phyloP scores from a whole-genome alignment of 2,797 vertebrate genomes.

The Potorous gilbertii region DNA sequence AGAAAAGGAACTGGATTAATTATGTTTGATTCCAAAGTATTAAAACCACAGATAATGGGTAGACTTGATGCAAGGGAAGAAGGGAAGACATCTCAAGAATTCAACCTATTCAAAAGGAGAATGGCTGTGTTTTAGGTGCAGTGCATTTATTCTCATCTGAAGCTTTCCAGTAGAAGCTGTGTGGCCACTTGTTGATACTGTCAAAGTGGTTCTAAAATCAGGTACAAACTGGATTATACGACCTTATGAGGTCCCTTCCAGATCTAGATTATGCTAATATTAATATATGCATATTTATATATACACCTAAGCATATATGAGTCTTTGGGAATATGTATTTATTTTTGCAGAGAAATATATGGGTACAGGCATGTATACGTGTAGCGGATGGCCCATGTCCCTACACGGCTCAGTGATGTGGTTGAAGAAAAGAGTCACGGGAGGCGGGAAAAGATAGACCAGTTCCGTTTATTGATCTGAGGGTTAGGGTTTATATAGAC shows the following conservation, averaged over 20 bases:
- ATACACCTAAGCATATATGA: neutral
- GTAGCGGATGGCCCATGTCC: no score
- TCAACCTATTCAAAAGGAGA: neutral
- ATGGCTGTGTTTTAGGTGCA: neutral
- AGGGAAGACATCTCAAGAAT: neutral
- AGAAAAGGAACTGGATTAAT: neutral
- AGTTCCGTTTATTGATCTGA: no score
- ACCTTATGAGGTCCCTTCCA: neutral
- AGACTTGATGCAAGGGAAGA: neutral
- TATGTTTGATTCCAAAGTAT: neutral
- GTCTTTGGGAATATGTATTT: neutral
- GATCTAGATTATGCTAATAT: neutral
- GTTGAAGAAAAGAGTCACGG: no score
- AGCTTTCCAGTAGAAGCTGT: neutral
- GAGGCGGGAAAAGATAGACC: no score
- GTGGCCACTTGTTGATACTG: neutral
- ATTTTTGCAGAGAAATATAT: neutral
- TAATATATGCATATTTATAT: neutral
- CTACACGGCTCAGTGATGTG: no score
- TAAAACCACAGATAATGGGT: neutral
- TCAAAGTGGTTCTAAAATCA: neutral
- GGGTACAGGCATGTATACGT: neutral
- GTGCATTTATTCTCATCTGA: neutral
- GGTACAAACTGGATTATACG: neutral
- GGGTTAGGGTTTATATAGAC: no score